Evolutionary conservation across 2,888 invertebrate species (phyloP).

Genomic region (Schizaphis graminum): DNA sequence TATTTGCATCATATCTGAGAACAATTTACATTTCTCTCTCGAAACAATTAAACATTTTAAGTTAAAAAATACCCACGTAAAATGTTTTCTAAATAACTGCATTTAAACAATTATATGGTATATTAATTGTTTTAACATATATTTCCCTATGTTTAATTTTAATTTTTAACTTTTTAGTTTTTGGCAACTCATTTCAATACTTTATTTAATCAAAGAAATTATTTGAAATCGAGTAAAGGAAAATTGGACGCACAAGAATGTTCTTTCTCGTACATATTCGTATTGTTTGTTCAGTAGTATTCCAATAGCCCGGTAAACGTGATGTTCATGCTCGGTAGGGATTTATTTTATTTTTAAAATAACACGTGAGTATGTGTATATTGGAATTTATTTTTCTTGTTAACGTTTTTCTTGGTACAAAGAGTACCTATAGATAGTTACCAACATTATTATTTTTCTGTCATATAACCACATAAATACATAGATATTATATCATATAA

Average conservation of each 20-base stretch:
- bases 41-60: neutral
- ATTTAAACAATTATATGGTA: neutral
- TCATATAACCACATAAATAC: neutral
- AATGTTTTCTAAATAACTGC: neutral
- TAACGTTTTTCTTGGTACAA: neutral
- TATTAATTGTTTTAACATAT: neutral
- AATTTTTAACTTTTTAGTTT: neutral
- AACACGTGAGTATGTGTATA: neutral
- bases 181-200: neutral
- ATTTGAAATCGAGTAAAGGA: neutral
- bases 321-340: neutral
- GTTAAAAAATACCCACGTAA: neutral
- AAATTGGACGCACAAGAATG: neutral
- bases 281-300: conserved; percentile 3
- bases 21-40: neutral
- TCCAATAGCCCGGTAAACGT: neutral
- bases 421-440: neutral
- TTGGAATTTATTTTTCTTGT: neutral
- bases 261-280: conserved; percentile 8
- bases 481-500: neutral
- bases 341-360: conserved; percentile 26
- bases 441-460: neutral
- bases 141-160: neutral
- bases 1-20: neutral
- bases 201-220: neutral